phyloP scores from a whole-genome alignment of 2,888 invertebrate species.

The Allacma fusca region DNA sequence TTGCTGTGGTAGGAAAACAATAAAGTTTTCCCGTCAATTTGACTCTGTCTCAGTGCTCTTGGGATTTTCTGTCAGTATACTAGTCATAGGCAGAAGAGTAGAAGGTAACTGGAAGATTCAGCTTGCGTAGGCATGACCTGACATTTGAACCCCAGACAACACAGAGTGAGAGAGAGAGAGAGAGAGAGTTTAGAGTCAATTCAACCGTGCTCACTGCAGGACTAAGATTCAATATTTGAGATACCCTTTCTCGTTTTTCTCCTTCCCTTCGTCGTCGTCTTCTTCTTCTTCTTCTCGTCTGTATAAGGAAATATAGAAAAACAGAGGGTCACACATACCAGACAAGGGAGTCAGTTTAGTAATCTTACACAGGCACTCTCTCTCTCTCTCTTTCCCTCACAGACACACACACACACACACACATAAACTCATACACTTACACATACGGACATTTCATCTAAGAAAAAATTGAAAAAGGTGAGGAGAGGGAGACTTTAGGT shows the following conservation, averaged over 20 bases:
- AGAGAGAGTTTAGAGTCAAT: constrained; percentile 17
- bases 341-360: not conserved
- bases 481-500: constrained; percentile 11
- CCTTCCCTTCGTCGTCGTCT: no score
- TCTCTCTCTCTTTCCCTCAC: no score
- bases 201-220: constrained; percentile 11
- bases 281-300: not conserved
- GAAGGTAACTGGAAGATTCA: constrained; percentile 18
- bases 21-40: constrained; percentile 56
- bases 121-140: constrained; percentile 31
- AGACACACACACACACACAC: no score
- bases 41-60: constrained; percentile 53
- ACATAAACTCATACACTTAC: no score
- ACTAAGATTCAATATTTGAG: not conserved
- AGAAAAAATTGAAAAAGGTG: not conserved
- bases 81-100: constrained; percentile 24
- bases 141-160: constrained; percentile 36
- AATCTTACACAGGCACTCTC: not conserved
- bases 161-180: not conserved
- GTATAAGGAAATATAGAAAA: not conserved
- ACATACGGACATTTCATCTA: not conserved
- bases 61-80: constrained; percentile 47
- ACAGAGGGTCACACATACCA: not conserved
- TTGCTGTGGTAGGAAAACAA: constrained; percentile 54
- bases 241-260: not conserved